These are phyloP conservation scores for Chrosomus eos DNA, from an alignment of 2,797 vertebrate genomes.

Conservation along the genomic window DNA sequence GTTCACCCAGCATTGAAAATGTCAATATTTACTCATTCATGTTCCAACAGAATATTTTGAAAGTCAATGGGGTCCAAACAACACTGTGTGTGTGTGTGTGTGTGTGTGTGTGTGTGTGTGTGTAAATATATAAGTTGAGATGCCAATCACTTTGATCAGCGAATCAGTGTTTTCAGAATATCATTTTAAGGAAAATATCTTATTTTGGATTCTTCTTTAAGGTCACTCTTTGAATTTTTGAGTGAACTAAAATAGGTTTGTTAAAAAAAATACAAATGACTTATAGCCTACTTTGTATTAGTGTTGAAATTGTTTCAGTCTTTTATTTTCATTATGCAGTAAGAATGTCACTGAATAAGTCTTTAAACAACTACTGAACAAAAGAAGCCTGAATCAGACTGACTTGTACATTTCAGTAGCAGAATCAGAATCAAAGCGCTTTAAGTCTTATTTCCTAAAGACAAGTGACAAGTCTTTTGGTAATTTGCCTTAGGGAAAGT, in stretches of 20 bases:
- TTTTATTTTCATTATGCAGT: background rate
- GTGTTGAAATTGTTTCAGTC: background rate
- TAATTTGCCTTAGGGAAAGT: slow-evolving; percentile 22
- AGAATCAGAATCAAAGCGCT: slow-evolving; percentile 13
- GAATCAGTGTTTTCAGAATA: background rate
- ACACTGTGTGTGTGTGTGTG: background rate
- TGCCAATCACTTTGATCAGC: background rate
- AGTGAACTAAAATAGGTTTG: background rate
- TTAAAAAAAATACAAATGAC: background rate
- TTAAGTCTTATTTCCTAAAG: slow-evolving; percentile 10
- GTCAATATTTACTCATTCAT: background rate
- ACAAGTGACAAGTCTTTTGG: slow-evolving; percentile 32
- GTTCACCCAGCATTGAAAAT: background rate
- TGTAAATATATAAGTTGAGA: background rate
- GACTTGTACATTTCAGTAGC: slow-evolving; percentile 8
- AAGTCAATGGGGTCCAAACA: background rate
- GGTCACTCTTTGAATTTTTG: background rate
- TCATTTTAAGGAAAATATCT: background rate
- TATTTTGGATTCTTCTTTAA: background rate
- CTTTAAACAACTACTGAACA: background rate
- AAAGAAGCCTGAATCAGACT: background rate
- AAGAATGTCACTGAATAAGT: background rate
- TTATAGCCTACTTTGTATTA: background rate
- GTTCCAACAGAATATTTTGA: background rate
- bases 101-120: background rate